phyloP scores from a whole-genome alignment of 2,797 vertebrate species.

The Myotis daubentonii region DNA sequence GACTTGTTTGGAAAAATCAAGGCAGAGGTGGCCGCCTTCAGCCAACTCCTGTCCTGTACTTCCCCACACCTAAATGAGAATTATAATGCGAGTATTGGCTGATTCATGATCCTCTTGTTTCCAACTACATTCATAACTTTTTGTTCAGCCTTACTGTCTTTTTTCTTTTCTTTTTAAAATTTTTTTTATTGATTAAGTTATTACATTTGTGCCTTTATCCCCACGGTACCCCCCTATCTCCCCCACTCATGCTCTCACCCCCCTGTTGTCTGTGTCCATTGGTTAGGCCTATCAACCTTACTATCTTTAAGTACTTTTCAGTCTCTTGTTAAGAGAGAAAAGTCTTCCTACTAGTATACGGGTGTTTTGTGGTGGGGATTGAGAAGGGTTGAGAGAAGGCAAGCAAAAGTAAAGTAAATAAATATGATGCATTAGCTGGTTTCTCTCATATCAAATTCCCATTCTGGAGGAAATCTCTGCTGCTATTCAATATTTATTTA shows the following conservation, averaged over 20 bases:
- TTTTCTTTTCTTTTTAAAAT: too few relatives aligned
- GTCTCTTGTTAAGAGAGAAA: not conserved
- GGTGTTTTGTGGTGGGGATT: not conserved
- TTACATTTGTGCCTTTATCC: too few relatives aligned
- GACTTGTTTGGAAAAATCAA: too few relatives aligned
- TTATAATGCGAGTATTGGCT: not conserved
- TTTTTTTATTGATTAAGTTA: too few relatives aligned
- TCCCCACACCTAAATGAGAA: not conserved
- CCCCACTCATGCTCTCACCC: too few relatives aligned
- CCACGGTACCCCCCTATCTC: too few relatives aligned
- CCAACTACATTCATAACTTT: not conserved
- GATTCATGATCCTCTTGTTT: not conserved
- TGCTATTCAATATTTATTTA: not conserved
- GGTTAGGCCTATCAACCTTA: not conserved
- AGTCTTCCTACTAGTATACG: not conserved
- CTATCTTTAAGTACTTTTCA: not conserved
- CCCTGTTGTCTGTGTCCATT: too few relatives aligned
- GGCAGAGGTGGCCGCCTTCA: too few relatives aligned
- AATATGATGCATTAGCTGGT: not conserved
- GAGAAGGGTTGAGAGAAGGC: not conserved
- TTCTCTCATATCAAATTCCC: not conserved
- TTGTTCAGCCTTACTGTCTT: not conserved
- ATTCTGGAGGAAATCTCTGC: not conserved
- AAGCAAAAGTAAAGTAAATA: not conserved
- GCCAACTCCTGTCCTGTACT: too few relatives aligned